Conservation (phyloP, 2,113 vertebrate genomes). For the Isichthys henryi region DNA sequence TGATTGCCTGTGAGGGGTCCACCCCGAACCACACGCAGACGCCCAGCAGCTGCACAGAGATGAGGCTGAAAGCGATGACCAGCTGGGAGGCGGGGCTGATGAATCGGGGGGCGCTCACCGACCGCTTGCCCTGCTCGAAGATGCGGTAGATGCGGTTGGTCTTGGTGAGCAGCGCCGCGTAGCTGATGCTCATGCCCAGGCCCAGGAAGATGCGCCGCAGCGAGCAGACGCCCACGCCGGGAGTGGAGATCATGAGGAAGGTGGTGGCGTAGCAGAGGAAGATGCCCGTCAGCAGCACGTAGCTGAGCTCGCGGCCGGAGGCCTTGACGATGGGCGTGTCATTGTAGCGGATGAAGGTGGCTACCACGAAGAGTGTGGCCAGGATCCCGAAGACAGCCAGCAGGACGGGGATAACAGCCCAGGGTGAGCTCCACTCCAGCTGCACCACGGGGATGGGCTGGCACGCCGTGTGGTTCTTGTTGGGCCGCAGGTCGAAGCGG, state of each 20-base stretch:
- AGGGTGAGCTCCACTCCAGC: conserved; percentile 88
- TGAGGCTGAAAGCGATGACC: conserved; percentile 90
- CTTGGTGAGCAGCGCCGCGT: conserved; percentile 90
- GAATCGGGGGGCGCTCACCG: conserved; percentile 81
- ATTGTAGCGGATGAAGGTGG: conserved; percentile 87
- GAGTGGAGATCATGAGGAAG: conserved; percentile 90
- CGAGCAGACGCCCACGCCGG: conserved; percentile 77
- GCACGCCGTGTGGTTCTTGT: conserved; percentile 84
- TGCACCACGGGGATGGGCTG: conserved; percentile 86
- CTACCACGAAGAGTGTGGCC: conserved; percentile 81
- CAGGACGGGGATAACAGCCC: conserved; percentile 85
- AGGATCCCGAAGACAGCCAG: conserved; percentile 83
- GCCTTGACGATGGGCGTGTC: conserved; percentile 94
- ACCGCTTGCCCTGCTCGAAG: conserved; percentile 94
- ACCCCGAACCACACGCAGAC: conserved; percentile 93
- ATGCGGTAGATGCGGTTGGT: conserved; percentile 97
- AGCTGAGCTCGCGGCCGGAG: conserved; percentile 89
- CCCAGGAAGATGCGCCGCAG: conserved; percentile 86
- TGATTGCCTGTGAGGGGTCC: conserved; percentile 86
- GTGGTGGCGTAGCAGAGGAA: conserved; percentile 92
- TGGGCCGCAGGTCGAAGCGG: conserved; percentile 83
- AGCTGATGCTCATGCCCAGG: conserved; percentile 94
- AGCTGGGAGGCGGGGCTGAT: conserved; percentile 93
- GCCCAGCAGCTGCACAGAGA: conserved; percentile 86
- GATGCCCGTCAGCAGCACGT: conserved; percentile 87